Conservation (phyloP, 2,797 vertebrate species). For the Clamator glandarius region DNA sequence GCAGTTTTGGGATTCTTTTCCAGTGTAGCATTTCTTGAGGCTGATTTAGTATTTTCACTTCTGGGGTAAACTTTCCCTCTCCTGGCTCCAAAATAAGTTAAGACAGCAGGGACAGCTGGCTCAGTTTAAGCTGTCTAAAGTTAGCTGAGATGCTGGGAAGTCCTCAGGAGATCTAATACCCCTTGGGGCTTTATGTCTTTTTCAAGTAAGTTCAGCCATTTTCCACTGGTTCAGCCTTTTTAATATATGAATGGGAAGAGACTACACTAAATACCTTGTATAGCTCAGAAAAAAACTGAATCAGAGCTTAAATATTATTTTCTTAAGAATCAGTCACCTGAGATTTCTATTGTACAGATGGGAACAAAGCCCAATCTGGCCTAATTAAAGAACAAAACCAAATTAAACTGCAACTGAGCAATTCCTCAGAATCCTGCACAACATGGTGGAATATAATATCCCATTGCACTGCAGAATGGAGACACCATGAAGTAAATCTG, state of each 20-base stretch:
- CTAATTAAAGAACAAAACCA: slow-evolving; percentile 25
- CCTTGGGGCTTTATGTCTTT: not conserved
- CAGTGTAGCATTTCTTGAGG: not conserved
- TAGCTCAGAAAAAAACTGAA: not conserved
- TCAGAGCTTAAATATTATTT: not conserved
- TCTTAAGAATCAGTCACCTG: not conserved
- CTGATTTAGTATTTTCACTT: not conserved
- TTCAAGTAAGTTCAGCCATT: not conserved
- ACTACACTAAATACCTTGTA: not conserved
- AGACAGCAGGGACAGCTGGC: not conserved
- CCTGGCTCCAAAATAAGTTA: not conserved
- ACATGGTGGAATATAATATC: not conserved
- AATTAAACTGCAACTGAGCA: not conserved
- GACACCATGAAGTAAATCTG: not conserved
- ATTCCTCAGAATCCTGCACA: not conserved
- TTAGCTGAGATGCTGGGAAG: not conserved
- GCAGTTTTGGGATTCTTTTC: not conserved
- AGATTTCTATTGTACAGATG: not conserved
- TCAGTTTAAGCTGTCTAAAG: not conserved
- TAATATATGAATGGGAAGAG: not conserved
- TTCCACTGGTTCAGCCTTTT: not conserved
- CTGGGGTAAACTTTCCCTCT: not conserved
- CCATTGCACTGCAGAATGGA: not conserved
- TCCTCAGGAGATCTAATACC: not conserved
- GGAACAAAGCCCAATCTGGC: slow-evolving; percentile 5